Percentiles rank a stretch among this genome's conserved stretches.
phyloP scores from a whole-genome alignment of 1,140 invertebrate genomes.

The Chymomyza costata region DNA sequence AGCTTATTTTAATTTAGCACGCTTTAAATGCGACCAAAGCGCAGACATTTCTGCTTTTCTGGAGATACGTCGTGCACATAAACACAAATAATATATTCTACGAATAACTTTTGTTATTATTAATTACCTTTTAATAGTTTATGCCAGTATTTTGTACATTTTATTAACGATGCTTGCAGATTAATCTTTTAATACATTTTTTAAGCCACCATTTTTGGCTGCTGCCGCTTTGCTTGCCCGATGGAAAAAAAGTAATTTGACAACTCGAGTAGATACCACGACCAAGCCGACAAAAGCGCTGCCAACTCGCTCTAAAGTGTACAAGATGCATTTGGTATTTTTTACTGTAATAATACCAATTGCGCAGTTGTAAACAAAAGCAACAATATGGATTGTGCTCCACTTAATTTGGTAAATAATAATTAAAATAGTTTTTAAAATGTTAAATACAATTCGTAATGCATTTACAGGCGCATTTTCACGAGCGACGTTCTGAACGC shows the following conservation, averaged over 20 bases:
- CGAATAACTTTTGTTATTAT: not conserved
- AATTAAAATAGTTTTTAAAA: constrained; percentile 1
- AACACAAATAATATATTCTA: constrained; percentile 12
- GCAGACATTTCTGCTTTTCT: constrained; percentile 71
- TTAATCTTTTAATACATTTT: constrained; percentile 29
- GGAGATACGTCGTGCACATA: constrained; percentile 73
- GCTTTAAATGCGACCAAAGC: constrained; percentile 70
- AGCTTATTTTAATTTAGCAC: constrained; percentile 70
- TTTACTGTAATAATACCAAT: too few species aligned
- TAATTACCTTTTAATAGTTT: constrained; percentile 47
- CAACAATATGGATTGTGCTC: constrained; percentile 69
- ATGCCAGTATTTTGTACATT: constrained; percentile 40
- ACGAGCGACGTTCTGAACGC: constrained; percentile 64
- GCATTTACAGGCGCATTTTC: constrained; percentile 61
- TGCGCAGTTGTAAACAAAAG: too few species aligned
- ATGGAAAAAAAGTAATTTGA: constrained; percentile 42
- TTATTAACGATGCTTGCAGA: constrained; percentile 37
- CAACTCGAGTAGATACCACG: too few species aligned
- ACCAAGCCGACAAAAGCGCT: too few species aligned
- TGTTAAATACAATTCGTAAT: not conserved
- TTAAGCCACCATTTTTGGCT: constrained; percentile 16
- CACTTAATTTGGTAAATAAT: constrained; percentile 64
- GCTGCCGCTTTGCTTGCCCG: constrained; percentile 27
- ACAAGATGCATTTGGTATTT: too few species aligned
- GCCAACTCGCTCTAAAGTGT: too few species aligned